phyloP scores from a whole-genome alignment of 2,113 vertebrate species.

The Orthonyx spaldingii region DNA sequence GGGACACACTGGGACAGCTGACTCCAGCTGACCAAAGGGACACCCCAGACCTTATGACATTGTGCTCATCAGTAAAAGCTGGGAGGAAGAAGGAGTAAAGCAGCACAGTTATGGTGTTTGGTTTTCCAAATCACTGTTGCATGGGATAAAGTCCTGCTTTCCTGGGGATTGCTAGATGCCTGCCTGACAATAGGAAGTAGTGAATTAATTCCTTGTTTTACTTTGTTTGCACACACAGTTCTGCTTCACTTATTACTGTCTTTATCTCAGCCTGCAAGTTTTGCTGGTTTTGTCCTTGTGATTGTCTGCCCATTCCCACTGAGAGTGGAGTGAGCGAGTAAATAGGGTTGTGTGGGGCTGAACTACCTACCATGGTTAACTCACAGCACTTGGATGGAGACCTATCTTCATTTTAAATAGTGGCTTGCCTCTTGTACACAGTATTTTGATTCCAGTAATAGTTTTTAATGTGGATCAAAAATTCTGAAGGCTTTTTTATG shows the following conservation, averaged over 20 bases:
- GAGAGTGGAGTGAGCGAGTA: background rate
- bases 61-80: background rate
- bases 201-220: background rate
- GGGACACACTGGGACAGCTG: background rate
- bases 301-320: background rate
- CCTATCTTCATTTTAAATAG: background rate
- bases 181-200: background rate
- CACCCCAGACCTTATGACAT: background rate
- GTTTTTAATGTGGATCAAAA: background rate
- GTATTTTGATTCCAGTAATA: background rate
- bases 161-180: background rate
- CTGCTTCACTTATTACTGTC: background rate
- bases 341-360: background rate
- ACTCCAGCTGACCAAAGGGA: background rate
- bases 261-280: background rate
- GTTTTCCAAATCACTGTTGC: background rate
- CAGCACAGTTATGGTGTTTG: fast-evolving
- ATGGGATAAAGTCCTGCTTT: background rate
- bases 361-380: background rate
- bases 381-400: background rate
- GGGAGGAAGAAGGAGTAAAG: background rate
- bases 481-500: background rate
- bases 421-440: background rate
- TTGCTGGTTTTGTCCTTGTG: background rate
- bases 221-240: background rate